Evolutionary conservation across 1,140 invertebrate species (phyloP), one percentile per base, ranked within the genome.

Genomic region (Aphaenogaster floridana): DNA sequence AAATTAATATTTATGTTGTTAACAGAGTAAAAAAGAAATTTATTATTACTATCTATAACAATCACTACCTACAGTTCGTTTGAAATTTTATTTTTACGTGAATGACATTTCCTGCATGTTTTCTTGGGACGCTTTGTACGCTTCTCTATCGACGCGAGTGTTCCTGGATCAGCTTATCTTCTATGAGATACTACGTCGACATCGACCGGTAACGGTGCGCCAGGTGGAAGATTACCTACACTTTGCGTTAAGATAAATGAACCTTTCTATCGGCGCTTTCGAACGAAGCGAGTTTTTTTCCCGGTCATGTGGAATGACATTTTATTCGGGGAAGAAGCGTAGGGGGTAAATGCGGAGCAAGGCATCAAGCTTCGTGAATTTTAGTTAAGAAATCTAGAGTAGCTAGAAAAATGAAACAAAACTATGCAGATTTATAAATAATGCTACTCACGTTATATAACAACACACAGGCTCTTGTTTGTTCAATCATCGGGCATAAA

Each of bases 181-280:
- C 57, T 3, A 57, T 63, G n/a, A 81, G 72, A 6, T 74, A 74
- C 66, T 48, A 68, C 87, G 86, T 88, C 69, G 76, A 80, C 76
- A 71, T 72, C 66, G 64, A 59, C 36, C 42, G 8, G 8, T 91
- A 91, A 91, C 89, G 87, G 86, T 91, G 89, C 74, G 80, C 87
- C 89, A 91, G 89, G 87, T 90, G 86, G 78, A 88, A 81, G 83
- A 90, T 83, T 88, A 63, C 63, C 77, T 39, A 57, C 54, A 86
- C 61, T 85, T 71, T 86, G 77, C 71, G 42, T 86, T 80, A 57
- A 81, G 63, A 90, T 80, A 86, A 76, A 71, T 64, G 59, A 86
- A 88, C 34, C 66, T 71, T 68, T 61, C 3, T 69, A 71, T 81
- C 64, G 9, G 9, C 78, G 50, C 78, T 81, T 81, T 15, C 48